Conservation (phyloP, 2,113 vertebrate species). For the Sisor rabdophorus region DNA sequence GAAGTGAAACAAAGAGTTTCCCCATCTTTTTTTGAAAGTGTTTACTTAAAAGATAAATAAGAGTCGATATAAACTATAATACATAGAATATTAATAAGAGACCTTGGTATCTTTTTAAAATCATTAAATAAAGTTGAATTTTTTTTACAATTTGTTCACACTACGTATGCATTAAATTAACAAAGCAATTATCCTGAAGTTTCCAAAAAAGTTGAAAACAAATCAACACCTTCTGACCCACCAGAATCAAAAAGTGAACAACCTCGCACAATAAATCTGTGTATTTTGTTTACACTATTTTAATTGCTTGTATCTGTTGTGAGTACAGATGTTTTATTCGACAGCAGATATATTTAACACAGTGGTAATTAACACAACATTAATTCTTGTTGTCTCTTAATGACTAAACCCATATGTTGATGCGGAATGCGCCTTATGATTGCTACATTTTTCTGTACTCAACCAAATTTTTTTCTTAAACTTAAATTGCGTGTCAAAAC, state of each 20-base stretch:
- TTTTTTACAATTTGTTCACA: too few relatives aligned
- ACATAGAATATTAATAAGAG: too few relatives aligned
- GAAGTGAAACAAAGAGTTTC: too few relatives aligned
- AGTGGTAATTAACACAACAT: slow-evolving; percentile 7
- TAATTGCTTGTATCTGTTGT: not conserved
- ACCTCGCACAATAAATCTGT: not conserved
- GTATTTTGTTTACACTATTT: not conserved
- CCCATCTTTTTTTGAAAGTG: too few relatives aligned
- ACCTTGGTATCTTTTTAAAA: too few relatives aligned
- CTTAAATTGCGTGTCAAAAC: not conserved
- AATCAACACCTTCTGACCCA: not conserved
- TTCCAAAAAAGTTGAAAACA: not conserved
- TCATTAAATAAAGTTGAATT: too few relatives aligned
- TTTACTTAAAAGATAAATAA: too few relatives aligned
- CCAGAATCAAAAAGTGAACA: not conserved
- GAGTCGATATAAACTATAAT: too few relatives aligned
- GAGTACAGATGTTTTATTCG: not conserved
- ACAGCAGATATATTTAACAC: not conserved
- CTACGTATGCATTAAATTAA: too few relatives aligned
- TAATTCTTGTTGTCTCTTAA: slow-evolving; percentile 11
- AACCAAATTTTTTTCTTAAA: not conserved
- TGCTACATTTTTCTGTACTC: not conserved
- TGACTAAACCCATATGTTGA: slow-evolving; percentile 5
- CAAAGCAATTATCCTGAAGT: too few relatives aligned
- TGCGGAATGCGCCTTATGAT: not conserved